These are phyloP conservation scores for Platygyra sinensis DNA, from an alignment of 64 coral and sea anemone genomes.

Conservation along the genomic window DNA sequence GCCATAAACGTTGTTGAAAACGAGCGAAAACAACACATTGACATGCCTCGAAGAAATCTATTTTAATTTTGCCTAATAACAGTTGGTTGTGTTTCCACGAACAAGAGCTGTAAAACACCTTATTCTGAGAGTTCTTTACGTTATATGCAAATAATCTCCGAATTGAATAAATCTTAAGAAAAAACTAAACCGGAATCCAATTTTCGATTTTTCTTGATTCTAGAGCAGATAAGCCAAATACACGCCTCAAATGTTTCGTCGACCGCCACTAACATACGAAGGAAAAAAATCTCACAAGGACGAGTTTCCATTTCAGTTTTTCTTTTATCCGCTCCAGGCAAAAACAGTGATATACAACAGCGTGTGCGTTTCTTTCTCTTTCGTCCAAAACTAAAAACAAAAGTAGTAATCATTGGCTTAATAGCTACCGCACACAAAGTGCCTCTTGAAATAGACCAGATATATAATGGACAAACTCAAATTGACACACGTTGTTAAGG, in stretches of 20 bases:
- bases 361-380: neutral
- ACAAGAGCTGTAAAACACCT: neutral
- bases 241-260: neutral
- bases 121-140: neutral
- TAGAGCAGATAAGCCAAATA: neutral
- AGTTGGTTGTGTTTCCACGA: constrained; percentile 5
- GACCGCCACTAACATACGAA: neutral
- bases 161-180: neutral
- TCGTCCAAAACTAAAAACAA: neutral
- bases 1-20: neutral
- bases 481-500: neutral
- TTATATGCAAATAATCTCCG: neutral
- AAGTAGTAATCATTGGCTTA: constrained; percentile 9
- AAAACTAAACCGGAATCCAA: neutral
- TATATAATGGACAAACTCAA: neutral
- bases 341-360: neutral
- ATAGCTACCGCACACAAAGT: constrained; percentile 9
- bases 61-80: neutral
- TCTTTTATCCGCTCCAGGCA: neutral
- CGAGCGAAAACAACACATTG: neutral
- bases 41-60: neutral
- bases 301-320: neutral
- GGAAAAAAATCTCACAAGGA: neutral
- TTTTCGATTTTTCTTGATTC: neutral
- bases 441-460: constrained; percentile 9